A percentile compares a stretch with the other conserved stretches of the same genome.
Conservation (phyloP, 2,113 vertebrate species). For the Cnemophilus loriae region DNA sequence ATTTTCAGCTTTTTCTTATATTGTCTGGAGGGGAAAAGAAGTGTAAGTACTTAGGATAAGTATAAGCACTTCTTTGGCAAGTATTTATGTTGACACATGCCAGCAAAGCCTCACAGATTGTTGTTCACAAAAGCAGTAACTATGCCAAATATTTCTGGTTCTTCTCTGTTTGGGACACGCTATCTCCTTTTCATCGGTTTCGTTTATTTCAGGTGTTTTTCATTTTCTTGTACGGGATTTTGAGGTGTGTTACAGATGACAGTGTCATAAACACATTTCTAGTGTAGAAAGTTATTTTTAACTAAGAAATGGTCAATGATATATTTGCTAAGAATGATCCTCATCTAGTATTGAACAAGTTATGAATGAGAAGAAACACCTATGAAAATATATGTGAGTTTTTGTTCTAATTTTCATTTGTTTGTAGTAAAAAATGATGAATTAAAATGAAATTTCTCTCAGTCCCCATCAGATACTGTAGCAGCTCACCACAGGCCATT, state of each 20-base stretch:
- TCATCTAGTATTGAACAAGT: not conserved
- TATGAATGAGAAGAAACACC: not conserved
- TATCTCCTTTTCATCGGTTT: not conserved
- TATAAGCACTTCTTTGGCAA: not conserved
- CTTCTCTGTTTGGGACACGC: not conserved
- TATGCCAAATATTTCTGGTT: not conserved
- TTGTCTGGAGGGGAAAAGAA: not conserved
- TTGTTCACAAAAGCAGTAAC: not conserved
- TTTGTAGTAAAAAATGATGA: not conserved
- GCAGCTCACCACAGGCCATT: not conserved
- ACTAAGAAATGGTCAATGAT: not conserved
- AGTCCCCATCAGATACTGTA: not conserved
- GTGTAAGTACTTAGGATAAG: not conserved
- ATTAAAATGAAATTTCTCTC: not conserved
- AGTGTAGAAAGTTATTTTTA: not conserved
- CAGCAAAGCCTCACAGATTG: not conserved
- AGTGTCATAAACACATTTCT: not conserved
- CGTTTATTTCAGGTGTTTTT: not conserved
- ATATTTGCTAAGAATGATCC: not conserved
- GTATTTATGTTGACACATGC: not conserved
- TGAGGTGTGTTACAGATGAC: not conserved
- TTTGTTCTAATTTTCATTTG: not conserved
- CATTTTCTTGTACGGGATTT: not conserved
- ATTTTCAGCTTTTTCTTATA: not conserved
- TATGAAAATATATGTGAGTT: not conserved